Conservation (phyloP, 2,113 vertebrate species). For the Sorex araneus region DNA sequence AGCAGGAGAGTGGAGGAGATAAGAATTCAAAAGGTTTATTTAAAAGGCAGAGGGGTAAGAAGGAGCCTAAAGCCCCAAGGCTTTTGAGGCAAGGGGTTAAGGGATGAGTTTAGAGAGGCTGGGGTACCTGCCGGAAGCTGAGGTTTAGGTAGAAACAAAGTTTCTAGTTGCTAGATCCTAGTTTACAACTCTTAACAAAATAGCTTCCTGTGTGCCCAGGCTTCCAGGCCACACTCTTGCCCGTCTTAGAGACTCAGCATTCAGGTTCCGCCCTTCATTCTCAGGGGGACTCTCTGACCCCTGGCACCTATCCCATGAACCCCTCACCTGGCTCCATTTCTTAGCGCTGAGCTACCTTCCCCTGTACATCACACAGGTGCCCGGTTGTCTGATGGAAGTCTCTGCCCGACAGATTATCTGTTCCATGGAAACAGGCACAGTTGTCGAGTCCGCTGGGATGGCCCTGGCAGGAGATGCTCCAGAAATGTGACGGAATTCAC, state of each 20-base stretch:
- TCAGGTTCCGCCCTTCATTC: too few relatives aligned
- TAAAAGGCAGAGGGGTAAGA: not conserved
- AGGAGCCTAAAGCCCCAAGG: not conserved
- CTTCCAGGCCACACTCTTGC: not conserved
- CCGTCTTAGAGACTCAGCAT: not conserved
- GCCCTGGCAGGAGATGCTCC: not conserved
- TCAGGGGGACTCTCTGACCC: not conserved
- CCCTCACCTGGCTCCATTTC: not conserved
- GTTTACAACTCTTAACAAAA: conserved; percentile 12
- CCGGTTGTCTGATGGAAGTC: not conserved
- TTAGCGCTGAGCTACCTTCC: not conserved
- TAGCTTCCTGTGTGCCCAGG: not conserved
- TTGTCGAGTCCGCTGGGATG: not conserved
- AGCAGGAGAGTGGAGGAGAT: not conserved
- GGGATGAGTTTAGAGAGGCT: not conserved
- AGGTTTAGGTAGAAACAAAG: not conserved
- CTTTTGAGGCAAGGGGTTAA: not conserved
- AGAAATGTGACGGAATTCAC: not conserved
- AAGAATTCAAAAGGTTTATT: not conserved
- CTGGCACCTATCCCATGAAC: not conserved
- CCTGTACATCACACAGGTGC: not conserved
- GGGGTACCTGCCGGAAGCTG: not conserved
- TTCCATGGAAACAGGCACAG: conserved; percentile 53
- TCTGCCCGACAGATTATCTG: not conserved
- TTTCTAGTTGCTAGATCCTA: not conserved